Base-by-base conservation (phyloP, 2,113 vertebrate genomes). In the Megaleporinus macrocephalus region DNA sequence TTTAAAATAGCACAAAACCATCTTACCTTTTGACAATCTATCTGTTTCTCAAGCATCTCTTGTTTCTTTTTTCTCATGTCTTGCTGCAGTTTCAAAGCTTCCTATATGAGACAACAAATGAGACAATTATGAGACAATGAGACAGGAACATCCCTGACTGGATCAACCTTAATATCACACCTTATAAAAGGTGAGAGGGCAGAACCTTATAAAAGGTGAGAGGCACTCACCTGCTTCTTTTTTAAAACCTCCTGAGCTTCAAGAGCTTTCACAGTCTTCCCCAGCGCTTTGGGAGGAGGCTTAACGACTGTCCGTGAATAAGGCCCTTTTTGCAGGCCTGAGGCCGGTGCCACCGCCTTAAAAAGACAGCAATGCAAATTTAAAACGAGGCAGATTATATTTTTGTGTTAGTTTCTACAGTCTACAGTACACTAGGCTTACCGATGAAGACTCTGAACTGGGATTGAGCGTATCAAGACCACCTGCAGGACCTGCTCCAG, bases 21-120 rank as follows among this genome's bases (percentile, higher is more conserved):
- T 62, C 85, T 89, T 90, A 99, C 98, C 94, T 99, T 99, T 88
- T 99, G 98, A 90, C 95, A 99, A 88, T 98, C 97, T 74, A 99
- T 99, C 88, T 98, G 97, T 63, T 96, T 96, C 90, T 98, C 95
- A 73, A 99, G 91, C 95, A 99, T 95, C 92, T 99, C 98, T 81
- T 99, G 98, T 87, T 96, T 98, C 93, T 98, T 98, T 93, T 98
- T 99, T 78, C 95, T 96, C 98, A 99, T 99, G 89, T 98, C 98
- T 85, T 98, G 97, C 77, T 99, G 98, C 70, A 99, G 92, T 82
- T 98, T 99, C 87, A 99, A 89, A 62, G 98, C 94, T 87, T 99
- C 97, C 98, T 99, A 33, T 20, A 86, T 26, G 5, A 82, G 26
- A 2, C 62, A n/a, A 65, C 83, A 86, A 70, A 47, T 2, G 20